These are phyloP conservation scores for Zonotrichia albicollis DNA, from an alignment of 2,797 vertebrate genomes.

Conservation along the genomic window DNA sequence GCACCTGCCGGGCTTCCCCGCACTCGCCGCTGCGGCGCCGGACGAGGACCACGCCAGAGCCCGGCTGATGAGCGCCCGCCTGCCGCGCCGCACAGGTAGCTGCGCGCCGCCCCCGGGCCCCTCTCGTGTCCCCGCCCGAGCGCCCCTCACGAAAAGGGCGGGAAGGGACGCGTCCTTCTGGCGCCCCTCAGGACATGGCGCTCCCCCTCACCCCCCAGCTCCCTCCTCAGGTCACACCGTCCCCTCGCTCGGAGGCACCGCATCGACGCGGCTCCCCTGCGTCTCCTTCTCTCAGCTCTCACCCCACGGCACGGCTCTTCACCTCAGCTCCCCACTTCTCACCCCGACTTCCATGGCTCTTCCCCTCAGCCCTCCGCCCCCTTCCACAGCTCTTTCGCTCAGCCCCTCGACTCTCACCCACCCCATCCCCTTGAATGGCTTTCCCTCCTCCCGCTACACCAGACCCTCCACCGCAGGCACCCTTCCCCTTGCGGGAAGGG, in stretches of 20 bases:
- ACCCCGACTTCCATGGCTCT: accelerated
- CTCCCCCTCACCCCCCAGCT: neutral
- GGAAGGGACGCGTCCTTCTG: neutral
- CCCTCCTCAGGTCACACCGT: neutral
- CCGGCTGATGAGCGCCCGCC: neutral
- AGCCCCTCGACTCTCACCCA: too few relatives aligned
- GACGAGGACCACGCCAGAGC: neutral
- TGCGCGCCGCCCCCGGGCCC: neutral
- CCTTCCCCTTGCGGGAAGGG: neutral
- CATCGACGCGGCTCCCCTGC: neutral
- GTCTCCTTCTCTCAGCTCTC: neutral
- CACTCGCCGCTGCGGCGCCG: neutral
- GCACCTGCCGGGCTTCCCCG: neutral
- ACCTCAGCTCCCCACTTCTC: too few relatives aligned
- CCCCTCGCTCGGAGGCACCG: neutral
- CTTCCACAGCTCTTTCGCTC: too few relatives aligned
- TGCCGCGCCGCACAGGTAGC: neutral
- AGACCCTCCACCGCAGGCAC: neutral
- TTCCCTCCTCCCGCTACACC: neutral
- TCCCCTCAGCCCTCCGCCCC: neutral
- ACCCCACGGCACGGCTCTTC: neutral
- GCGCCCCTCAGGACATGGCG: neutral
- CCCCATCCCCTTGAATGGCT: accelerated
- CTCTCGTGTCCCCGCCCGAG: neutral
- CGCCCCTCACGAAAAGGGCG: neutral